Percentiles rank a stretch among this genome's conserved stretches.
Evolutionary conservation across 2,113 vertebrate species (phyloP).

Genomic region (Malurus cyaneus): DNA sequence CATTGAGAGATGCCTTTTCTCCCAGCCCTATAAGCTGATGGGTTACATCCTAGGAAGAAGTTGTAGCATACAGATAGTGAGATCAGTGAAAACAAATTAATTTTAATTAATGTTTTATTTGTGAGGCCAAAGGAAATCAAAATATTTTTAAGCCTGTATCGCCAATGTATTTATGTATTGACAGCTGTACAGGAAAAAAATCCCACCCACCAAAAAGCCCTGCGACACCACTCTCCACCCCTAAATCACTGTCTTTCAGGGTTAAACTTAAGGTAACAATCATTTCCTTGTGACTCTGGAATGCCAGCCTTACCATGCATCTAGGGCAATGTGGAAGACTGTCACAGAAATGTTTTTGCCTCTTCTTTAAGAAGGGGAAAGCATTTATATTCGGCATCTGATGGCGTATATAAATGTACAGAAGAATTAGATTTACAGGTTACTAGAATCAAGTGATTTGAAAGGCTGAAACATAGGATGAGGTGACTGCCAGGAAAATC

Average conservation of each 20-base stretch:
- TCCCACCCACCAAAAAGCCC: not conserved
- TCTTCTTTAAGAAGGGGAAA: not conserved
- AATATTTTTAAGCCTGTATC: not conserved
- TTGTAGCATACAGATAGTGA: not conserved
- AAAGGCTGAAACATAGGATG: not conserved
- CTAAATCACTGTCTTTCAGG: not conserved
- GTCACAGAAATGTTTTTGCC: not conserved
- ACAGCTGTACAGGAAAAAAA: not conserved
- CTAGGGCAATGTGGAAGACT: not conserved
- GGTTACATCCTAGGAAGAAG: not conserved
- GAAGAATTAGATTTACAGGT: not conserved
- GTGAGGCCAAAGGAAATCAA: not conserved
- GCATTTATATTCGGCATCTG: not conserved
- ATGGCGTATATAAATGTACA: not conserved
- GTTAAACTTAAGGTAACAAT: not conserved
- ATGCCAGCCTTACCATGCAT: not conserved
- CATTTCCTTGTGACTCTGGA: not conserved
- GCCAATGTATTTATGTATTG: not conserved
- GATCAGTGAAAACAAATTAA: not conserved
- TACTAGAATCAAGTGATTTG: not conserved
- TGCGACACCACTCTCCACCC: fast-evolving
- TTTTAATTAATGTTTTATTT: not conserved
- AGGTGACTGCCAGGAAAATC: not conserved
- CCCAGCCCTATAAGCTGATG: not conserved
- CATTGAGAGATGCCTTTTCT: not conserved